Evolutionary conservation across 2,888 invertebrate species (phyloP), one percentile per base, ranked within the genome.

Genomic region (Biston betularia): DNA sequence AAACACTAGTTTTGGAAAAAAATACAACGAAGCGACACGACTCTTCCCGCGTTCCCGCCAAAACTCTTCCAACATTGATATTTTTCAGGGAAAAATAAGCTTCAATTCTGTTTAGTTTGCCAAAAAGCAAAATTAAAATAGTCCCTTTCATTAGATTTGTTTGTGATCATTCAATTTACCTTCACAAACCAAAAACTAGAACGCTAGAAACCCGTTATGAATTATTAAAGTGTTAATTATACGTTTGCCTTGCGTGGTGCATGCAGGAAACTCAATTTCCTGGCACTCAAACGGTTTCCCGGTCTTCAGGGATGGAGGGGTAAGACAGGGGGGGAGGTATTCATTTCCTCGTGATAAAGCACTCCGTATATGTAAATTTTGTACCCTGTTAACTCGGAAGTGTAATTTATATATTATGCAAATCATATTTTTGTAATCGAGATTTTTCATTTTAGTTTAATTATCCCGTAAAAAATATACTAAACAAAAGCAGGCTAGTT

Each of bases 191-290:
- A 38, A 6, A 6, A 38, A 38, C 38, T 38, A 38, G 1, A 35
- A 38, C 11, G 24, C 49, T 15, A 44, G 55, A 9, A 49, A n/a
- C 42, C 50, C 10, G 71, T 75, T 77, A 77, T 61, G 50, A 66
- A 77, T 57, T 76, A 75, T 73, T 64, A 76, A 76, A 75, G 68
- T 72, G 74, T 75, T 79, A 76, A 82, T 82, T 82, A 81, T 63
- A 77, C 74, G 77, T 80, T 78, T 77, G 71, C 75, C 75, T 75
- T 68, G 69, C 72, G 73, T 72, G 73, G 70, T 74, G 75, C 76
- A 79, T 75, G 77, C 76, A 77, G 75, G 75, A 76, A 83, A 85
- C 82, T 85, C 82, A 86, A 87, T 87, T 88, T 88, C 87, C 87
- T 79, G 75, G 77, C 77, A 85, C 83, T 85, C 77, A 81, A 84